A percentile compares a stretch with the other conserved stretches of the same genome.
Conservation (phyloP, 2,888 invertebrate genomes). For the Gibbula magus region DNA sequence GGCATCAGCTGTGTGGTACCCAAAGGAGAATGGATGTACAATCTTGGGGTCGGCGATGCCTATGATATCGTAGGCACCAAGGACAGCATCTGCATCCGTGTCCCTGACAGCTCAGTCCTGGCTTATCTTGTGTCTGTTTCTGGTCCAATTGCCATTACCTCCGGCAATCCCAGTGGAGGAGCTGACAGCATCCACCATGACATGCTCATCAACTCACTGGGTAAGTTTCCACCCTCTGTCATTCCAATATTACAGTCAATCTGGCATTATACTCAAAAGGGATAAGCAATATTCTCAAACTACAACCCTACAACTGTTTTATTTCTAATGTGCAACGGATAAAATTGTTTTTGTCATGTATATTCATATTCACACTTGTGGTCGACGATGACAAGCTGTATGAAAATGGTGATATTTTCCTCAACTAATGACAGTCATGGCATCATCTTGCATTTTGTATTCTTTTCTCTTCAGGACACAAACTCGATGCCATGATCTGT, state of each 20-base stretch:
- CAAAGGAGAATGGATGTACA: conserved; percentile 52
- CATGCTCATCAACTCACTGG: conserved; percentile 53
- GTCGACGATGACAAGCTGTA: too few relatives aligned
- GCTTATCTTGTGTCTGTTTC: conserved; percentile 53
- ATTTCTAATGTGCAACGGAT: too few relatives aligned
- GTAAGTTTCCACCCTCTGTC: conserved; percentile 37
- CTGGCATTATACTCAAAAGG: too few relatives aligned
- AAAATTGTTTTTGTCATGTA: too few relatives aligned
- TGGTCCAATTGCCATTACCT: conserved; percentile 56
- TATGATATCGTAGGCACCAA: conserved; percentile 46
- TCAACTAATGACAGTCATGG: too few relatives aligned
- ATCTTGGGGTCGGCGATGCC: conserved; percentile 46
- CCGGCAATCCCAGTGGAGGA: conserved; percentile 59
- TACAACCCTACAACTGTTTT: too few relatives aligned
- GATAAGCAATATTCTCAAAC: too few relatives aligned
- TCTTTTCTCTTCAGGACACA: conserved; percentile 45
- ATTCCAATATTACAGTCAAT: too few relatives aligned
- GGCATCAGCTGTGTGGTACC: conserved; percentile 58
- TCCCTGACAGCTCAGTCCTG: conserved; percentile 55
- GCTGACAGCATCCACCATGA: conserved; percentile 59
- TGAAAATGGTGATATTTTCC: too few relatives aligned
- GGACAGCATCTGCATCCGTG: conserved; percentile 54
- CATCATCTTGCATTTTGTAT: too few relatives aligned
- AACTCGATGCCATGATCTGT: conserved; percentile 54
- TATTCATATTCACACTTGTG: too few relatives aligned